These are phyloP conservation scores for Myiopsitta monachus DNA, from an alignment of 2,113 vertebrate species.

Conservation along the genomic window DNA sequence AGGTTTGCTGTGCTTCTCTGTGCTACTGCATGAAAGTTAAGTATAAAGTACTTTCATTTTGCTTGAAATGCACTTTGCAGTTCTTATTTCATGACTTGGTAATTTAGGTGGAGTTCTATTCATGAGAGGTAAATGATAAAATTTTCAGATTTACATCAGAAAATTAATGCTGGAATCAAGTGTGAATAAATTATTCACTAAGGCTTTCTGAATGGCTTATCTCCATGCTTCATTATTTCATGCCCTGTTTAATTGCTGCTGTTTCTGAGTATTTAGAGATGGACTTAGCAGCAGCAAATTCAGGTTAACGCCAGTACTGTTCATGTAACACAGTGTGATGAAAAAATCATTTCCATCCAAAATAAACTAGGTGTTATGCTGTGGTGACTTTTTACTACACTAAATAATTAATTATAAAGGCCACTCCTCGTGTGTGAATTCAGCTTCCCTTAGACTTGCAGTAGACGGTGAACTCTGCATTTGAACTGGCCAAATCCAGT, in stretches of 20 bases:
- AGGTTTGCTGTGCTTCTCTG: not conserved
- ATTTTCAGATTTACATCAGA: not conserved
- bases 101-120: not conserved
- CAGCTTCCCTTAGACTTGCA: not conserved
- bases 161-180: not conserved
- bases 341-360: not conserved
- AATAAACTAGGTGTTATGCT: not conserved
- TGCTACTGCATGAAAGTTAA: not conserved
- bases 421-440: not conserved
- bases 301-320: not conserved
- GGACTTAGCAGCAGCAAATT: not conserved
- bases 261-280: not conserved
- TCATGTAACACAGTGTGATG: not conserved
- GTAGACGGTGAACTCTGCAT: not conserved
- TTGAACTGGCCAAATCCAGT: not conserved
- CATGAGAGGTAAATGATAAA: not conserved
- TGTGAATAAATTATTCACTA: not conserved
- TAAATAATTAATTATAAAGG: not conserved
- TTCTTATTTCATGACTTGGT: not conserved
- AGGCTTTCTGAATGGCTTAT: not conserved
- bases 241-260: constrained; percentile 19
- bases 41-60: not conserved
- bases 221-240: not conserved
- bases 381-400: not conserved
- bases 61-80: not conserved